Base-by-base conservation (phyloP, 1,140 invertebrate genomes). In the Prorops nasuta region DNA sequence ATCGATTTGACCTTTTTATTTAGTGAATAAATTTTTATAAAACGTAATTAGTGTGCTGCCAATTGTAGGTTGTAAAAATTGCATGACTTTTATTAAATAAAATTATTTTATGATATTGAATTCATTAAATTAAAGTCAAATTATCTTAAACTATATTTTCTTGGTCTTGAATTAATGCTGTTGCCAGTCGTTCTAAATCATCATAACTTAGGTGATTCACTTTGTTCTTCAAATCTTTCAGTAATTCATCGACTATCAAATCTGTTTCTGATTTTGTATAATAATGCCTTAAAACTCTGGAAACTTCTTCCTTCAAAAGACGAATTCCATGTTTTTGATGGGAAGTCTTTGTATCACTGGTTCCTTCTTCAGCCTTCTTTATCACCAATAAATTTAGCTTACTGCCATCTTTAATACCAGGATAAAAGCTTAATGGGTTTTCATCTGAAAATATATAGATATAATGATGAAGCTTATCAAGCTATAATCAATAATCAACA, bases 131-230 rank as follows among this genome's bases (percentile, higher is more conserved):
- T 54, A 37, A 58, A 54, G 38, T n/a, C 12, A 35, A 45, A 44
- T 24, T 40, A 37, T 24, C 48, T 58, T 60, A 72, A 56, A 54
- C 57, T 61, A 61, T 39, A 44, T 61, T 71, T 41, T 78, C 74
- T 61, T 77, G 72, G 58, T 79, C 76, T 41, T 77, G 72, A 16
- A 76, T 53, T 16, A 77, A 49, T 16, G 71, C 72, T 4, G 76
- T 78, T 2, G 77, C 77, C 63, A 79, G 60, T 70, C 74, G 69
- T 50, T 79, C 77, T 55, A 79, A 43, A 47, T 79, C 77, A 40
- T 78, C 76, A 22, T 68, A 76, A 59, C 67, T 79, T 36, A 76
- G 46, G 34, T 57, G 60, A 48, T 76, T 67, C 24, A 74, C 73
- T 71, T 77, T 77, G 18, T 56, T 70, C 48, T 72, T 70, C 15